Base-by-base conservation (phyloP, 2,113 vertebrate genomes). In the Chitala chitala region DNA sequence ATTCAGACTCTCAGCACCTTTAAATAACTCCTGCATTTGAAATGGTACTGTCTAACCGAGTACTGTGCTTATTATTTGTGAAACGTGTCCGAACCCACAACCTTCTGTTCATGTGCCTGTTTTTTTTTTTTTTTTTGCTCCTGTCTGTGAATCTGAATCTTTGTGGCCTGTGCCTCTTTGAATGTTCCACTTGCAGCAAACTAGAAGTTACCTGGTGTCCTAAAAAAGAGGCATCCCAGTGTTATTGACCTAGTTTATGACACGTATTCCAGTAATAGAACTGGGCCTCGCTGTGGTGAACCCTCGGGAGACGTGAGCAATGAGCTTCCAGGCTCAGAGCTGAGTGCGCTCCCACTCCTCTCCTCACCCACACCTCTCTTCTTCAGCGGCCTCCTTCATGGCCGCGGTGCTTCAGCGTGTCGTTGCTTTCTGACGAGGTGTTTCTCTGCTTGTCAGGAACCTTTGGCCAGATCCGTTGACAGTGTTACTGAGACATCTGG, bases 211-310 rank as follows among this genome's bases (percentile, higher is more conserved):
- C 76, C 50, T 50, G 70, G 73, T 40, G 80, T 69, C 81, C 79
- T 77, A 75, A 38, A 66, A 65, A 72, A 71, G 42, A n/a, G 1
- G 46, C 42, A 64, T 72, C 17, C 36, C 53, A 77, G 48, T 68
- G 77, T 81, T 86, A 74, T 78, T 82, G 85, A 86, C 87, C 89
- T 81, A 89, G 82, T 87, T 87, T 79, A 53, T 84, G 84, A 83
- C 83, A 84, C 58, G 77, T 79, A 83, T 87, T 83, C 82, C 86
- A 79, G 69, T 75, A 88, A 87, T 88, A 88, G 89, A 81, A 89
- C 80, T 22, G 85, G 77, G 85, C 80, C 83, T 82, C 75, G 72
- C 69, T 74, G 71, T 68, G 69, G 54, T 73, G 77, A 82, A 82
- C 82, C 77, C 68, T 56, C 36, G 36, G 31, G 72, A 61, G 71